These are phyloP conservation scores for Scomberomorus guttatus DNA, from an alignment of 2,797 vertebrate genomes.

Conservation along the genomic window DNA sequence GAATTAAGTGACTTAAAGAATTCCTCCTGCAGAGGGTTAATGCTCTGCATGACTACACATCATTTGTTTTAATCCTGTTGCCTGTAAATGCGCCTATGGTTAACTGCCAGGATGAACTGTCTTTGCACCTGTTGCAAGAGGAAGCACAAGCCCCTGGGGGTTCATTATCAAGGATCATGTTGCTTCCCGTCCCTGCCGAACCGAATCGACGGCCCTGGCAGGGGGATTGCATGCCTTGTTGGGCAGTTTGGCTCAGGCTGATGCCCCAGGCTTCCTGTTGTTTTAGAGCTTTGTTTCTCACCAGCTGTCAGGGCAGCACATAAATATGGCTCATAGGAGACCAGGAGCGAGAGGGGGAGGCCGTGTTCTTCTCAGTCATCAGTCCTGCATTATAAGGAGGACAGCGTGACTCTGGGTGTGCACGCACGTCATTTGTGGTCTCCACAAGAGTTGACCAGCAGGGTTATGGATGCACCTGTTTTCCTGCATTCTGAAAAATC, in stretches of 20 bases:
- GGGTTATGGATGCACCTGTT: constrained; percentile 55
- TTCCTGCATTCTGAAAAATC: constrained; percentile 37
- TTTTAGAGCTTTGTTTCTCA: constrained; percentile 84
- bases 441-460: constrained; percentile 43
- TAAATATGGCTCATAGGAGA: constrained; percentile 76
- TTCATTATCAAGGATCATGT: constrained; percentile 88
- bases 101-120: constrained; percentile 81
- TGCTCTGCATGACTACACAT: constrained; percentile 63
- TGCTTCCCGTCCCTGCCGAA: constrained; percentile 81
- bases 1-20: constrained; percentile 49
- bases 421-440: constrained; percentile 48
- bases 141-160: constrained; percentile 82
- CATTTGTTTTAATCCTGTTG: constrained; percentile 79
- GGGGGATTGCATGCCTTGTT: constrained; percentile 75
- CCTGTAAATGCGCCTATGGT: constrained; percentile 81
- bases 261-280: constrained; percentile 79
- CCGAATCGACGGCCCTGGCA: constrained; percentile 70
- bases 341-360: constrained; percentile 45
- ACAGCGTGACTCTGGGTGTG: constrained; percentile 47
- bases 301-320: constrained; percentile 81
- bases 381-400: constrained; percentile 65
- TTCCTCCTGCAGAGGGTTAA: constrained; percentile 37
- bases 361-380: constrained; percentile 73
- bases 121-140: constrained; percentile 89
- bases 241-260: constrained; percentile 76